phyloP scores from a whole-genome alignment of 2,797 vertebrate genomes.

The Lates japonicus region DNA sequence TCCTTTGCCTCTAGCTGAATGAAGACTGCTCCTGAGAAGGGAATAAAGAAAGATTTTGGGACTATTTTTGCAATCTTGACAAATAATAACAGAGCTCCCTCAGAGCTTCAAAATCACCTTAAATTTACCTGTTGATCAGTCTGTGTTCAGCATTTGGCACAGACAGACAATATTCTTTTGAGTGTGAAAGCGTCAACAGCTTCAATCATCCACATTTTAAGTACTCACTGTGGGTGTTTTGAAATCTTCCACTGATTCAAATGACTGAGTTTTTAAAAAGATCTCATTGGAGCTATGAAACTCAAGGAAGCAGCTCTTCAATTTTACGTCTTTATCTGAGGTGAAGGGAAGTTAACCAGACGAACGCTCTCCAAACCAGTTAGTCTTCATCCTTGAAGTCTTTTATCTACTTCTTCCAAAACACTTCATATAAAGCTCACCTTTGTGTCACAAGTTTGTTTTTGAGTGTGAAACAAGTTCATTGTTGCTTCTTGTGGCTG shows the following conservation, averaged over 20 bases:
- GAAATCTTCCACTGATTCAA: too few relatives aligned
- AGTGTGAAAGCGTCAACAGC: neutral
- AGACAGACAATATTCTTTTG: slow-evolving; percentile 1
- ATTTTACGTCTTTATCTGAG: neutral
- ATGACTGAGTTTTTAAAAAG: slow-evolving; percentile 1
- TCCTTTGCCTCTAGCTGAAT: slow-evolving; percentile 28
- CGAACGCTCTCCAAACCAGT: too few relatives aligned
- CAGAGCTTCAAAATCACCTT: slow-evolving; percentile 1
- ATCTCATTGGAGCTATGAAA: neutral
- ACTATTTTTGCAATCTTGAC: neutral
- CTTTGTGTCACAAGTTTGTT: too few relatives aligned
- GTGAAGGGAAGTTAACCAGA: too few relatives aligned
- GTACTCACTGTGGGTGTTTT: neutral
- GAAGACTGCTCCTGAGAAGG: slow-evolving; percentile 21
- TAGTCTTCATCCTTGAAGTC: too few relatives aligned
- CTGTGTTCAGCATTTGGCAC: neutral
- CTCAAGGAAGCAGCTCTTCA: neutral
- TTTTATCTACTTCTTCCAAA: too few relatives aligned
- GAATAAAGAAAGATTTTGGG: slow-evolving; percentile 3
- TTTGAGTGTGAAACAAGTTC: too few relatives aligned
- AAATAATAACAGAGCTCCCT: neutral
- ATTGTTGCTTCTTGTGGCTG: neutral
- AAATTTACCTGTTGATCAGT: slow-evolving; percentile 5
- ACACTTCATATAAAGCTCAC: neutral
- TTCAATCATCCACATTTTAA: slow-evolving; percentile 2